Conservation (phyloP, 2,113 vertebrate genomes). For the Calidris pugnax region DNA sequence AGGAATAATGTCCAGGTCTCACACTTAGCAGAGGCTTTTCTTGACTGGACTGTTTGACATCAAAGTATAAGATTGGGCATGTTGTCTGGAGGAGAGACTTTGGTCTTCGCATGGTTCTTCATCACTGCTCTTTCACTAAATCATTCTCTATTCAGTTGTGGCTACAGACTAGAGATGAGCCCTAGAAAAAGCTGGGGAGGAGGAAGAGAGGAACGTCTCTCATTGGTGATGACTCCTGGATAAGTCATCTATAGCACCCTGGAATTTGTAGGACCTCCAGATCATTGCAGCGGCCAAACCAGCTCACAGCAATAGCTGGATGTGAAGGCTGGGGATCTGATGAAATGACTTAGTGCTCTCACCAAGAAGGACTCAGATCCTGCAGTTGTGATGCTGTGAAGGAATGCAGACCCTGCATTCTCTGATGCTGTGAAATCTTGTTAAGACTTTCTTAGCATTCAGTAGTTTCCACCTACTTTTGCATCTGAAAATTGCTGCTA, state of each 20-base stretch:
- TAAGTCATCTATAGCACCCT: not conserved
- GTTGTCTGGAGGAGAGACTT: not conserved
- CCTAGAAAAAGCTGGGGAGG: not conserved
- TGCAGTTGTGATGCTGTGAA: not conserved
- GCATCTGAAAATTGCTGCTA: slow-evolving; percentile 39
- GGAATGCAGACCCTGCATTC: not conserved
- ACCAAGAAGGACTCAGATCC: not conserved
- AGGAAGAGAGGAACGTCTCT: not conserved
- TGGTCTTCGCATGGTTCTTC: not conserved
- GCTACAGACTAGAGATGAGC: not conserved
- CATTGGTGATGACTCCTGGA: not conserved
- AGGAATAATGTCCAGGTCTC: not conserved
- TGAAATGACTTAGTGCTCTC: not conserved
- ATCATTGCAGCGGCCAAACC: not conserved
- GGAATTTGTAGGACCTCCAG: not conserved
- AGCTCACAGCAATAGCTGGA: not conserved
- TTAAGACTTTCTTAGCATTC: slow-evolving; percentile 18
- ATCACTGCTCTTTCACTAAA: not conserved
- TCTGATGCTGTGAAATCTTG: not conserved
- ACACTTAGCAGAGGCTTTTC: not conserved
- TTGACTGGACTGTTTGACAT: not conserved
- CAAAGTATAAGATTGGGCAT: not conserved
- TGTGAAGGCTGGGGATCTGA: not conserved
- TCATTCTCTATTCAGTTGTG: not conserved
- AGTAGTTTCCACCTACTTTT: slow-evolving; percentile 25